Conservation (phyloP, 2,113 vertebrate genomes). For the Osmerus mordax region DNA sequence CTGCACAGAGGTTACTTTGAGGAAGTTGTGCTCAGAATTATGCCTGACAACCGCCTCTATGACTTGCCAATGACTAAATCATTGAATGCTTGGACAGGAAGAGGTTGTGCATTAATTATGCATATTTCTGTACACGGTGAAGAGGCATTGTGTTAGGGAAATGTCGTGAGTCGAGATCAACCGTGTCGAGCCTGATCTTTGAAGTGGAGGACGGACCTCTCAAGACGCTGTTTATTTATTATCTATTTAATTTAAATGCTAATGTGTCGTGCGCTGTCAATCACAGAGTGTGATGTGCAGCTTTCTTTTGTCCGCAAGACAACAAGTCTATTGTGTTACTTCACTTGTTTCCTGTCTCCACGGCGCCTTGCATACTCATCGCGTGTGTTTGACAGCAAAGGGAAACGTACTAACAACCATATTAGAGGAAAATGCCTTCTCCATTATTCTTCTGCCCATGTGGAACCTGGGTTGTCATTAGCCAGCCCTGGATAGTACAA, state of each 20-base stretch:
- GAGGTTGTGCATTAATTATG: not conserved
- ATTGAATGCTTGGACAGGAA: too few relatives aligned
- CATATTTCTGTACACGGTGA: not conserved
- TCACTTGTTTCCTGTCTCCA: not conserved
- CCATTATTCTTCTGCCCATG: not conserved
- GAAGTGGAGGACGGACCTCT: not conserved
- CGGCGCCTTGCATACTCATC: not conserved
- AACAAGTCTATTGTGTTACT: not conserved
- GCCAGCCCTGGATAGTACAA: not conserved
- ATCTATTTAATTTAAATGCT: constrained; percentile 6
- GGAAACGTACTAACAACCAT: not conserved
- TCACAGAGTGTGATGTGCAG: not conserved
- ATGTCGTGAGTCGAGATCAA: not conserved
- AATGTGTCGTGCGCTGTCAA: not conserved
- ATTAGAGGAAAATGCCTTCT: not conserved
- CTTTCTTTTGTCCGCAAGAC: not conserved
- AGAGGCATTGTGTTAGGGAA: not conserved
- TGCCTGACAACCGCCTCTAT: too few relatives aligned
- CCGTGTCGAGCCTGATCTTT: not conserved
- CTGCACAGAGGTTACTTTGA: too few relatives aligned
- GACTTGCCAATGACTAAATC: not conserved
- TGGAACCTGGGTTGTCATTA: not conserved
- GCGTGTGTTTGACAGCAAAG: not conserved
- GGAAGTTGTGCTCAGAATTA: too few relatives aligned
- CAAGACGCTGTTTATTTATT: not conserved